These are phyloP conservation scores for Buphagus erythrorhynchus DNA, from an alignment of 2,797 vertebrate species.

Conservation along the genomic window DNA sequence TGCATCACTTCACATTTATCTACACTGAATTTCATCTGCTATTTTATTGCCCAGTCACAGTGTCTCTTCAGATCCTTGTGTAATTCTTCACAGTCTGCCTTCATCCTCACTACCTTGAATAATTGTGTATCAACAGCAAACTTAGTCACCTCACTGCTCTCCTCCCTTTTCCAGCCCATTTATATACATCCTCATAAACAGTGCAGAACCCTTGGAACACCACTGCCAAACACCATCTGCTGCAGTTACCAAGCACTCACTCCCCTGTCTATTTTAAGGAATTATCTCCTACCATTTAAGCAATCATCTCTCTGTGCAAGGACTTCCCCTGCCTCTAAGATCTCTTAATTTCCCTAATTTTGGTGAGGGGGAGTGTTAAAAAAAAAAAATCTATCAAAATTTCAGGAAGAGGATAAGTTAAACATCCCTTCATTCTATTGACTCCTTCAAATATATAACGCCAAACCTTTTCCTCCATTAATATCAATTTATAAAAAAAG, in stretches of 20 bases:
- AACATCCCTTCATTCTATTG: not conserved
- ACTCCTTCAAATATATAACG: not conserved
- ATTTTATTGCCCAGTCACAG: slow-evolving; percentile 60
- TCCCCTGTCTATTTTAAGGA: not conserved
- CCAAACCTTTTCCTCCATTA: not conserved
- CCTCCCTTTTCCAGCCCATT: not conserved
- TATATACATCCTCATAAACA: not conserved
- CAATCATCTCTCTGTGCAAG: not conserved
- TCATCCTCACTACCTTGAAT: slow-evolving; percentile 43
- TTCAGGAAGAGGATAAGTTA: not conserved
- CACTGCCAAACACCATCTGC: not conserved
- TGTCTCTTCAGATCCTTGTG: slow-evolving; percentile 5
- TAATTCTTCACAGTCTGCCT: slow-evolving; percentile 54
- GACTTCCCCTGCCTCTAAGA: not conserved
- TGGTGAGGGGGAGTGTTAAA: not conserved
- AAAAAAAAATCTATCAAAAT: not conserved
- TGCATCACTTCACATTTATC: slow-evolving; percentile 64
- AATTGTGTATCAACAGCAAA: slow-evolving; percentile 20
- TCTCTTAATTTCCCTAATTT: not conserved
- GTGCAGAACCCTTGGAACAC: not conserved
- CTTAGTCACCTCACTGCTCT: slow-evolving; percentile 46
- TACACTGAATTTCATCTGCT: slow-evolving; percentile 64
- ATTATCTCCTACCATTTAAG: not conserved
- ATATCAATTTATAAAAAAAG: not conserved
- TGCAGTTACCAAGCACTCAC: not conserved